These are phyloP conservation scores for Sula dactylatra DNA, from an alignment of 2,113 vertebrate species.

Conservation along the genomic window DNA sequence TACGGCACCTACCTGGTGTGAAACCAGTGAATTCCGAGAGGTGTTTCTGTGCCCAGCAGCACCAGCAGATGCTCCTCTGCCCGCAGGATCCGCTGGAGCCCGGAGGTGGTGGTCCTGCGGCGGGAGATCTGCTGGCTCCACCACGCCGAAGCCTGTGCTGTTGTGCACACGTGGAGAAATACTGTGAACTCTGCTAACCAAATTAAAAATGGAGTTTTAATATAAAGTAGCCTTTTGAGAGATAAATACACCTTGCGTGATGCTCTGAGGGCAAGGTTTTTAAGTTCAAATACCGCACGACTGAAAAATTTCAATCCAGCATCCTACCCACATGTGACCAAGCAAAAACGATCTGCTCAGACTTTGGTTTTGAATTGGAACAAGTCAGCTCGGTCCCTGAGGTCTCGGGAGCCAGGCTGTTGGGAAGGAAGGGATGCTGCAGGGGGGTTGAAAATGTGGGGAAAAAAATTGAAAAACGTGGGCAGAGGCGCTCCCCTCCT, in stretches of 20 bases:
- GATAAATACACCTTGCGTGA: rapidly evolving
- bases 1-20: rapidly evolving
- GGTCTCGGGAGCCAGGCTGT: background rate
- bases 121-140: background rate
- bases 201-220: background rate
- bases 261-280: background rate
- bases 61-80: background rate
- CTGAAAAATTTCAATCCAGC: rapidly evolving
- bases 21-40: rapidly evolving
- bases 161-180: no score
- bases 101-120: rapidly evolving
- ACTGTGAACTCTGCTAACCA: rapidly evolving
- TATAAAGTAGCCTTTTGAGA: no score
- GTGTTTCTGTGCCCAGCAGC: background rate
- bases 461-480: no score
- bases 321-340: rapidly evolving
- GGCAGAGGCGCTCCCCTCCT: background rate
- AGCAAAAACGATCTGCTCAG: rapidly evolving
- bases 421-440: background rate
- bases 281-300: rapidly evolving
- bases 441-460: rapidly evolving
- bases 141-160: background rate
- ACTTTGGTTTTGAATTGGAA: rapidly evolving
- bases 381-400: background rate
- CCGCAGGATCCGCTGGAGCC: background rate